Evolutionary conservation across 2,797 vertebrate species (phyloP).

Genomic region (Echiichthys vipera): DNA sequence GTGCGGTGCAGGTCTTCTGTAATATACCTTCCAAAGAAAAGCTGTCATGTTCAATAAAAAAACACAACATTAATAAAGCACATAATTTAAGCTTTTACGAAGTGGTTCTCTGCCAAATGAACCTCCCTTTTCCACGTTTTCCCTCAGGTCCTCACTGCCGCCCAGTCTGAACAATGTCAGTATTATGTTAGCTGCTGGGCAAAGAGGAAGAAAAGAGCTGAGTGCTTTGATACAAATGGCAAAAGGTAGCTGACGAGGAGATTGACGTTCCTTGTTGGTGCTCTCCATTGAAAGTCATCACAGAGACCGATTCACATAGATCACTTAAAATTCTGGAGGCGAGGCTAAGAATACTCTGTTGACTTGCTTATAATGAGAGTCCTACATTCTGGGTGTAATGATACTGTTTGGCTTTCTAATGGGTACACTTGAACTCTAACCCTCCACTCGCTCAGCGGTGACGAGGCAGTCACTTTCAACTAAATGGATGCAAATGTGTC

Average conservation of each 20-base stretch:
- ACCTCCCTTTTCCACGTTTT: constrained; percentile 62
- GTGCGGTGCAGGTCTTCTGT: constrained; percentile 48
- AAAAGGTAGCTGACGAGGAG: constrained; percentile 78
- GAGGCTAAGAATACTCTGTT: constrained; percentile 66
- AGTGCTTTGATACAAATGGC: constrained; percentile 74
- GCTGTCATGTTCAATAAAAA: constrained; percentile 72
- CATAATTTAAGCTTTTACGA: constrained; percentile 66
- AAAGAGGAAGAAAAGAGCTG: constrained; percentile 68
- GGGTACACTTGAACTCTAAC: constrained; percentile 80
- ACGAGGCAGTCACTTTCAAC: constrained; percentile 61
- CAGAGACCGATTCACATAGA: constrained; percentile 79
- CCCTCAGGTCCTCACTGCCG: constrained; percentile 62
- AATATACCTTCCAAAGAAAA: constrained; percentile 54
- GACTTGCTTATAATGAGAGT: constrained; percentile 74
- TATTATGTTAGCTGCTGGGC: constrained; percentile 78
- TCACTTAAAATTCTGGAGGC: constrained; percentile 84
- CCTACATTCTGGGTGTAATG: constrained; percentile 74
- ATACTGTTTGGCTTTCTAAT: constrained; percentile 83
- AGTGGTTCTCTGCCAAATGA: constrained; percentile 64
- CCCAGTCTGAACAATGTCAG: constrained; percentile 78
- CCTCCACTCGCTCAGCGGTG: constrained; percentile 50
- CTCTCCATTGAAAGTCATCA: constrained; percentile 73
- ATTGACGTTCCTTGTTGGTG: constrained; percentile 76
- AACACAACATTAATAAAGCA: constrained; percentile 66
- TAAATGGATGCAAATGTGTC: constrained; percentile 70